Evolutionary conservation across 2,113 vertebrate genomes (phyloP).

Genomic region (Piliocolobus tephrosceles): DNA sequence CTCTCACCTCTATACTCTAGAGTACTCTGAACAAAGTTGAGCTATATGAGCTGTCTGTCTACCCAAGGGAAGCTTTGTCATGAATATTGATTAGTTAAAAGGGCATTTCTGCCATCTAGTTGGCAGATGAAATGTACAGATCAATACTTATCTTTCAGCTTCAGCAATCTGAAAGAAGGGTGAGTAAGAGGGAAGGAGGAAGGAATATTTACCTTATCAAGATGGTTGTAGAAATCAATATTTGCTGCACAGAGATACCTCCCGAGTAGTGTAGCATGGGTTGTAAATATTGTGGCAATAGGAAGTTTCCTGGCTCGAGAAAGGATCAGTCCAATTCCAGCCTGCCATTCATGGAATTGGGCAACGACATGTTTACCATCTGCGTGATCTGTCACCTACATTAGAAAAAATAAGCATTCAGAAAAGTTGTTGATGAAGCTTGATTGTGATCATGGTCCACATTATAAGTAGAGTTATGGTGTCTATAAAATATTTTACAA

Average conservation of each 20-base stretch:
- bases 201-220: conserved; percentile 88
- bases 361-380: conserved; percentile 89
- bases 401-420: conserved; percentile 18
- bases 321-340: conserved; percentile 92
- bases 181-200: not conserved
- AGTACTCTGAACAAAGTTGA: not conserved
- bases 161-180: not conserved
- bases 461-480: not conserved
- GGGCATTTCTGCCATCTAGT: conserved; percentile 52
- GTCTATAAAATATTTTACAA: not conserved
- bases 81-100: conserved; percentile 61
- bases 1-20: not conserved
- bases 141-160: conserved; percentile 48
- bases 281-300: conserved; percentile 95
- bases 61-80: not conserved
- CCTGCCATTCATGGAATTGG: conserved; percentile 99
- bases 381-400: conserved; percentile 89
- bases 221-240: conserved; percentile 96
- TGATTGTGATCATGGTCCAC: not conserved
- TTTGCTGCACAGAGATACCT: conserved; percentile 96
- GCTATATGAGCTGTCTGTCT: not conserved
- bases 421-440: not conserved
- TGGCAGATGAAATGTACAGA: conserved; percentile 37
- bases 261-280: conserved; percentile 96
- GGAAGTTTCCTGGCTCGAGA: conserved; percentile 90